These are phyloP conservation scores for Oryctes rhinoceros DNA, from an alignment of 1,140 invertebrate genomes.

Conservation along the genomic window DNA sequence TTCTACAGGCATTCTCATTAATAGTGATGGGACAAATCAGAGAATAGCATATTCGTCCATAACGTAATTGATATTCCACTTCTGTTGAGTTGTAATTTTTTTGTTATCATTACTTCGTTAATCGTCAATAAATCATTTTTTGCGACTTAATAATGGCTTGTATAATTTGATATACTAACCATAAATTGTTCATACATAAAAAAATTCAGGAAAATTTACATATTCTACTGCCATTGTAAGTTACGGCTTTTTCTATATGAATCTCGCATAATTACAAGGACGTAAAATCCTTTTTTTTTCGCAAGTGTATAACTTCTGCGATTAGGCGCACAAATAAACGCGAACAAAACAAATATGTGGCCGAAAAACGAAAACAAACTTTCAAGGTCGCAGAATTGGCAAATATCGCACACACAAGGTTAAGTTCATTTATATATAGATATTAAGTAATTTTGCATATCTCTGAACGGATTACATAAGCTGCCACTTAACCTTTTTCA, in stretches of 20 bases:
- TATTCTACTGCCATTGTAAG: no score
- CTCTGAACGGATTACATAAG: constrained; percentile 17
- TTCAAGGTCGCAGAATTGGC: constrained; percentile 32
- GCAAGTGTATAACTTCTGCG: not conserved
- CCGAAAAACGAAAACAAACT: constrained; percentile 27
- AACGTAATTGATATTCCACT: no score
- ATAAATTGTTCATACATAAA: no score
- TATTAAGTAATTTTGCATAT: constrained; percentile 34
- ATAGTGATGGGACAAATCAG: no score
- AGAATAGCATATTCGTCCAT: no score
- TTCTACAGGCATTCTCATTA: no score
- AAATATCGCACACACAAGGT: constrained; percentile 12
- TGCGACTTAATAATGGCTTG: no score
- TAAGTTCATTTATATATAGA: constrained; percentile 35
- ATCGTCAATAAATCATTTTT: no score
- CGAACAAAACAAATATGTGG: not conserved
- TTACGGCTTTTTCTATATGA: not conserved
- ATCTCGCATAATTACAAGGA: not conserved
- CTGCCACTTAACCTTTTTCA: constrained; percentile 32
- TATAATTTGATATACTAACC: no score
- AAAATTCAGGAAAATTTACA: no score
- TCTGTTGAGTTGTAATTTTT: no score
- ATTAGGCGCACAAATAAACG: constrained; percentile 3
- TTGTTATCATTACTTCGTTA: no score
- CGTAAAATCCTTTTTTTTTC: not conserved